Conservation (phyloP, 1,140 invertebrate genomes). For the Helicoverpa zea region DNA sequence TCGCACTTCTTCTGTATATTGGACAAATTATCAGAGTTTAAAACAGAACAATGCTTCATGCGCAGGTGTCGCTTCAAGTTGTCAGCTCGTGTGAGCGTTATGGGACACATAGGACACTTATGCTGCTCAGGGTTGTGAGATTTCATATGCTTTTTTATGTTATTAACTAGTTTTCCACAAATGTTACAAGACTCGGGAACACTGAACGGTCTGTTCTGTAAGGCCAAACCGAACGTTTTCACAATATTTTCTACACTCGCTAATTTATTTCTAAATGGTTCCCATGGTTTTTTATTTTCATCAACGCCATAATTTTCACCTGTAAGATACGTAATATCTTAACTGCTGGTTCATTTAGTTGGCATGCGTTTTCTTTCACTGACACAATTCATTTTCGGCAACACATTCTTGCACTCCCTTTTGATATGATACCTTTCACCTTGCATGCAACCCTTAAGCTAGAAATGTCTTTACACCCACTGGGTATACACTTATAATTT, state of each 20-base stretch:
- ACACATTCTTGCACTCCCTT: constrained; percentile 43
- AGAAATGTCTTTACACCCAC: too few species aligned
- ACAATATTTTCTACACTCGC: constrained; percentile 77
- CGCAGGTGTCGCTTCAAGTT: constrained; percentile 91
- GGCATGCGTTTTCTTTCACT: constrained; percentile 61
- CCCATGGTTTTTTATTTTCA: constrained; percentile 78
- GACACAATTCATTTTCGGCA: constrained; percentile 40
- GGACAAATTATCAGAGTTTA: constrained; percentile 70
- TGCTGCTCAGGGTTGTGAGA: constrained; percentile 91
- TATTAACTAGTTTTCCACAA: constrained; percentile 91
- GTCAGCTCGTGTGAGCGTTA: constrained; percentile 90
- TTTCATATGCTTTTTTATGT: constrained; percentile 91
- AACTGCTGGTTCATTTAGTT: constrained; percentile 51
- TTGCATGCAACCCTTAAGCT: constrained; percentile 52
- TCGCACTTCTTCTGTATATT: constrained; percentile 79
- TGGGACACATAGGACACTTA: constrained; percentile 90
- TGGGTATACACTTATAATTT: background rate
- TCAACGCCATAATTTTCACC: constrained; percentile 82
- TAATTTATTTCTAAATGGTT: constrained; percentile 72
- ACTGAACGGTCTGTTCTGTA: constrained; percentile 70
- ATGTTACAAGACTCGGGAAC: constrained; percentile 86
- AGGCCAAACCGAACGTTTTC: constrained; percentile 73
- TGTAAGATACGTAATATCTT: constrained; percentile 77
- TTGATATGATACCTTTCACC: constrained; percentile 25
- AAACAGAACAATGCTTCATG: constrained; percentile 89